phyloP scores from a whole-genome alignment of 2,888 invertebrate genomes.

The Argyresthia goedartella region DNA sequence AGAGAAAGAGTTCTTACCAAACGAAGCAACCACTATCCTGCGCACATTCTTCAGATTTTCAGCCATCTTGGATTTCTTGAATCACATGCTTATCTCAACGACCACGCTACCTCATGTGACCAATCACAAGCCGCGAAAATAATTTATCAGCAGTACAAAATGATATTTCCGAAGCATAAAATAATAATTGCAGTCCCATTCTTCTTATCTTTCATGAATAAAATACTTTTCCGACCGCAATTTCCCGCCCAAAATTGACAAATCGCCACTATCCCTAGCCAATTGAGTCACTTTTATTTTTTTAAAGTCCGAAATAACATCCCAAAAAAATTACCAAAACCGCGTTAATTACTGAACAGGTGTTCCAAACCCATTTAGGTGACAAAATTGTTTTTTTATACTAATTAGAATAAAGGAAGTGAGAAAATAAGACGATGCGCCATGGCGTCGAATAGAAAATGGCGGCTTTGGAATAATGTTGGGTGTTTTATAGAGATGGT shows the following conservation, averaged over 20 bases:
- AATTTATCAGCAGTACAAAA: too few relatives aligned
- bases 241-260: background rate
- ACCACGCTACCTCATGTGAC: constrained; percentile 50
- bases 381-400: too few relatives aligned
- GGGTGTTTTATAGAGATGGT: constrained; percentile 49
- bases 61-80: constrained; percentile 64
- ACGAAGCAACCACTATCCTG: constrained; percentile 11
- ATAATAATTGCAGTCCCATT: too few relatives aligned
- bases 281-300: background rate
- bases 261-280: background rate
- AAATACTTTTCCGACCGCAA: too few relatives aligned
- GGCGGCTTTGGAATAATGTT: constrained; percentile 36
- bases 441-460: constrained; percentile 41
- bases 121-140: constrained; percentile 36
- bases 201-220: too few relatives aligned
- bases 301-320: background rate
- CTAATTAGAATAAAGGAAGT: too few relatives aligned
- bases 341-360: background rate
- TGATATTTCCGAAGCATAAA: too few relatives aligned
- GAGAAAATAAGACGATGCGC: too few relatives aligned
- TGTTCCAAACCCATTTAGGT: background rate
- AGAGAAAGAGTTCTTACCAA: constrained; percentile 1
- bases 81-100: constrained; percentile 55
- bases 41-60: constrained; percentile 27
- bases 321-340: background rate